These are phyloP conservation scores for Apodemia duryi DNA, from an alignment of 2,888 invertebrate species.

Conservation along the genomic window DNA sequence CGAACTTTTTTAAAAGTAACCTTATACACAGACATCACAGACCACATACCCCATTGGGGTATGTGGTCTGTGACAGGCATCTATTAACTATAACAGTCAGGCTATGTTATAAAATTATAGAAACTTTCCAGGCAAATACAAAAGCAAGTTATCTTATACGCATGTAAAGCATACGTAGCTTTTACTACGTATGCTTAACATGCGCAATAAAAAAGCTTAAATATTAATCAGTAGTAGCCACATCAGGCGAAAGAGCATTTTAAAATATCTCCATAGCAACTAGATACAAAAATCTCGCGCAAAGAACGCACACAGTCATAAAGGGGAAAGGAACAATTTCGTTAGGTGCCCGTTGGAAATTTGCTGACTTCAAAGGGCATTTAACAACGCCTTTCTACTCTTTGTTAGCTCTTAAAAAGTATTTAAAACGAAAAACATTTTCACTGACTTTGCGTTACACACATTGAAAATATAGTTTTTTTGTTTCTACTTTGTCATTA, in stretches of 20 bases:
- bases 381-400: slow-evolving; percentile 62
- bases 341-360: slow-evolving; percentile 70
- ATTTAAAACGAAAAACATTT: slow-evolving; percentile 46
- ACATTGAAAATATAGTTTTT: slow-evolving; percentile 26
- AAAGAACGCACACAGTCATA: slow-evolving; percentile 65
- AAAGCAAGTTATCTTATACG: neutral
- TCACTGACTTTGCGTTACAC: slow-evolving; percentile 23
- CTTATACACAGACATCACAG: no score
- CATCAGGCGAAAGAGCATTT: slow-evolving; percentile 20
- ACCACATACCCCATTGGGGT: no score
- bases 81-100: neutral
- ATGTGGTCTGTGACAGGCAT: no score
- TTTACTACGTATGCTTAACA: neutral
- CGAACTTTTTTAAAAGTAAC: no score
- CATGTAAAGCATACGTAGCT: no score
- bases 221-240: slow-evolving; percentile 12
- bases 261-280: slow-evolving; percentile 21
- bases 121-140: neutral
- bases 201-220: slow-evolving; percentile 6
- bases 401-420: slow-evolving; percentile 61
- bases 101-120: neutral
- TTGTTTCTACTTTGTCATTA: neutral
- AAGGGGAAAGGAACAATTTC: slow-evolving; percentile 72
- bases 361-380: slow-evolving; percentile 70
- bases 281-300: slow-evolving; percentile 28